Evolutionary conservation across 2,888 invertebrate genomes (phyloP).

Genomic region (Eueremaeus valkanovi): DNA sequence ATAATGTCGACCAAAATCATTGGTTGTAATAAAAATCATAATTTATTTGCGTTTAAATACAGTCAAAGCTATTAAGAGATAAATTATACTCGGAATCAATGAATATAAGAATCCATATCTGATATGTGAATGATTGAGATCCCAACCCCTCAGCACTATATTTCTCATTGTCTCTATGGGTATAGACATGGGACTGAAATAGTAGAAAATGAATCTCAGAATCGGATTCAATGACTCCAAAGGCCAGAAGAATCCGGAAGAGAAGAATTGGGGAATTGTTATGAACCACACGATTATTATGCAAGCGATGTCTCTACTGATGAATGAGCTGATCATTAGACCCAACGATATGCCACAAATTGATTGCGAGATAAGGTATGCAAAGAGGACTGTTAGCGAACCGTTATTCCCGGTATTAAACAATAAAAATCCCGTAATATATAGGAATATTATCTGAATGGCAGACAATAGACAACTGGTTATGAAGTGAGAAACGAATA

Average conservation of each 20-base stretch:
- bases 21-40: too few relatives aligned
- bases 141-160: background rate
- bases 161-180: background rate
- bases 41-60: background rate
- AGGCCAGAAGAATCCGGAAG: constrained; percentile 36
- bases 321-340: constrained; percentile 22
- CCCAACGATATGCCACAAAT: constrained; percentile 19
- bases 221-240: constrained; percentile 10
- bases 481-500: constrained; percentile 39
- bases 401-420: constrained; percentile 33
- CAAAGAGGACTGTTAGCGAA: constrained; percentile 9
- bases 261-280: constrained; percentile 38
- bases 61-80: background rate
- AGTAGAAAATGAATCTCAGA: background rate
- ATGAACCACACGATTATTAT: constrained; percentile 28
- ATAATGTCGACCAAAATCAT: too few relatives aligned
- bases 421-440: constrained; percentile 6
- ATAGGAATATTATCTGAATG: constrained; percentile 36
- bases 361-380: constrained; percentile 29
- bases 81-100: background rate
- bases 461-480: constrained; percentile 34
- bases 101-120: background rate
- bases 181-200: constrained; percentile 2
- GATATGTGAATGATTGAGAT: background rate
- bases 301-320: constrained; percentile 17